These are phyloP conservation scores for Timema podura DNA, from an alignment of 2,888 invertebrate species.

Conservation along the genomic window DNA sequence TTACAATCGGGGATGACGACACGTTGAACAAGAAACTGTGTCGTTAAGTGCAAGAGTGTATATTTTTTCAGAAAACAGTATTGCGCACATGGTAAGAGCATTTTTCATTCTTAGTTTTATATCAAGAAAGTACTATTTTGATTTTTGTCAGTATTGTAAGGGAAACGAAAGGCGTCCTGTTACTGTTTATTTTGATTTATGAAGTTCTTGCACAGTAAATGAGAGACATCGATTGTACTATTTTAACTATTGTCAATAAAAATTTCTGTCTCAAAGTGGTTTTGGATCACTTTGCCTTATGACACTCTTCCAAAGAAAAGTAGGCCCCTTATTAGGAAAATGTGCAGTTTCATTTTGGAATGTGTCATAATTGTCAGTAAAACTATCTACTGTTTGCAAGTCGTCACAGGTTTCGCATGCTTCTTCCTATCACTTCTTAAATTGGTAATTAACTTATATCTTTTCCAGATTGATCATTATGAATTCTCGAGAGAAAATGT, in stretches of 20 bases:
- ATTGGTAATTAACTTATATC: neutral
- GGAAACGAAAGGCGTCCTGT: neutral
- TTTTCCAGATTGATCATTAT: conserved; percentile 9
- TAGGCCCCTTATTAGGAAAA: neutral
- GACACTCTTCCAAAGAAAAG: neutral
- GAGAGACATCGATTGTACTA: conserved; percentile 7
- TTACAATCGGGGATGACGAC: too few relatives aligned
- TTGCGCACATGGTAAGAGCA: neutral
- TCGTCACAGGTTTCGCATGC: conserved; percentile 4
- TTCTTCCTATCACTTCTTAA: conserved; percentile 1
- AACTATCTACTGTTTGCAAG: conserved; percentile 7
- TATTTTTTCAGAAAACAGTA: neutral
- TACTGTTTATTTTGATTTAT: neutral
- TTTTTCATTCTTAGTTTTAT: conserved; percentile 3
- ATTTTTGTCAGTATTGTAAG: neutral
- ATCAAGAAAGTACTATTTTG: neutral
- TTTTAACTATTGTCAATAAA: conserved; percentile 7
- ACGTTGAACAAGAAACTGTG: too few relatives aligned
- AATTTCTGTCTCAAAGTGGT: neutral
- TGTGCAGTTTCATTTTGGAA: conserved; percentile 3
- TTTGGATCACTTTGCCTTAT: neutral
- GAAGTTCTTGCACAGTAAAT: neutral
- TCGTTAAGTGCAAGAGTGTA: conserved; percentile 5
- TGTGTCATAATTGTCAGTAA: neutral
- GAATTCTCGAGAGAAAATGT: neutral